Conservation (phyloP, 37 sponge, comb jelly and placozoan genomes). For the Beroe forskalii region DNA sequence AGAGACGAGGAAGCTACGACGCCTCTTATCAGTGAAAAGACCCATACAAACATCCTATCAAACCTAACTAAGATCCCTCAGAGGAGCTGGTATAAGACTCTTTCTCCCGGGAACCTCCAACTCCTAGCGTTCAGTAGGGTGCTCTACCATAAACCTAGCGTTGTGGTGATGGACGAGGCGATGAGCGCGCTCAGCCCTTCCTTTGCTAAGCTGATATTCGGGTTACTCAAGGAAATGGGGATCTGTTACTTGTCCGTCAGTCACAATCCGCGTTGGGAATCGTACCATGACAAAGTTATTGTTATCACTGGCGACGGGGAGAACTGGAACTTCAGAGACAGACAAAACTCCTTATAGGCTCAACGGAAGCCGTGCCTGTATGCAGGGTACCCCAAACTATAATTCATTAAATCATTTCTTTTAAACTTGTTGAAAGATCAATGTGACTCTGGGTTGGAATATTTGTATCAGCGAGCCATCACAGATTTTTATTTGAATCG, state of each 20-base stretch:
- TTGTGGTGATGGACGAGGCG: slow-evolving; percentile 53
- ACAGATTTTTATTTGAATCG: no score
- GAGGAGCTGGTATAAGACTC: slow-evolving; percentile 10
- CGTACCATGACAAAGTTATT: slow-evolving; percentile 47
- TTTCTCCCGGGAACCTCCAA: slow-evolving; percentile 36
- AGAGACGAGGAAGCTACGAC: not conserved
- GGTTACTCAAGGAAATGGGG: not conserved
- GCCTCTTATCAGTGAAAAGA: not conserved
- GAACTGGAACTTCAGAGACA: not conserved
- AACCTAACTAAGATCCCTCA: not conserved
- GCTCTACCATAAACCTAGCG: slow-evolving; percentile 30
- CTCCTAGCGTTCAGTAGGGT: slow-evolving; percentile 34
- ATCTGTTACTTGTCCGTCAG: slow-evolving; percentile 38
- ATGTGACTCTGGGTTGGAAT: no score
- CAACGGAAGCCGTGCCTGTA: no score
- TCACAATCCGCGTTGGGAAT: not conserved
- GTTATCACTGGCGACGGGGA: slow-evolving; percentile 1
- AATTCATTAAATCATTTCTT: no score
- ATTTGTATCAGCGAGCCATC: no score
- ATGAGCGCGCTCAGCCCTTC: slow-evolving; percentile 3
- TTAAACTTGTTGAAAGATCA: no score
- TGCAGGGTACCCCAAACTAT: no score
- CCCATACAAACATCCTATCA: not conserved
- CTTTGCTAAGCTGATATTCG: not conserved
- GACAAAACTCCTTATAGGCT: no score